Evolutionary conservation across 2,113 vertebrate genomes (phyloP).

Genomic region (Anguilla rostrata): DNA sequence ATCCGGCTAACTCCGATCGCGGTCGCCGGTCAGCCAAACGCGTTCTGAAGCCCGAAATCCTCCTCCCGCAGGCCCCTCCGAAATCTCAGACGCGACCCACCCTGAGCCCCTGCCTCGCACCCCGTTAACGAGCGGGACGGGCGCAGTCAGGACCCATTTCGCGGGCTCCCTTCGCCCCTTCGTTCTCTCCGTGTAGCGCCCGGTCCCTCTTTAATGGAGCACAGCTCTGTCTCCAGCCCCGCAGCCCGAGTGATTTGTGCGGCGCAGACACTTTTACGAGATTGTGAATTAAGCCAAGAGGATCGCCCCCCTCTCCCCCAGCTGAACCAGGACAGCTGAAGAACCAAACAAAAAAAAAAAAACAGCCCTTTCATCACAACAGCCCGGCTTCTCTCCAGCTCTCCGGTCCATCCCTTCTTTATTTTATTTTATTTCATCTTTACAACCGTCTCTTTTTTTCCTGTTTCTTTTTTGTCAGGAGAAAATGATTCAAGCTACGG

Average conservation of each 20-base stretch:
- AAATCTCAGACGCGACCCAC: not conserved
- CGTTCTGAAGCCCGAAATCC: not conserved
- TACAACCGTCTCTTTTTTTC: not conserved
- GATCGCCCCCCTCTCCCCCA: conserved; percentile 16
- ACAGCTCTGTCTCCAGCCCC: not conserved
- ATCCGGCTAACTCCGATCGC: not conserved
- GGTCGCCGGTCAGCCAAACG: not conserved
- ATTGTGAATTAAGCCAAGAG: conserved; percentile 32
- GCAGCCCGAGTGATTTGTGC: conserved; percentile 31
- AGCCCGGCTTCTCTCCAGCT: not conserved
- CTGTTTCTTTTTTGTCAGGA: not conserved
- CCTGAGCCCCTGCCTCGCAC: not conserved
- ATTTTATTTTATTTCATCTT: conserved; percentile 3
- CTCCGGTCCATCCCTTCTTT: not conserved
- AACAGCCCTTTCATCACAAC: conserved; percentile 13
- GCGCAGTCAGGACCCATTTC: not conserved
- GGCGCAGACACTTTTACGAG: conserved; percentile 34
- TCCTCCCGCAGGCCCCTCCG: not conserved
- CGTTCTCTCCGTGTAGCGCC: not conserved
- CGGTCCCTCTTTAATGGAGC: conserved; percentile 22
- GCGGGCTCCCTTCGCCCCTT: not conserved
- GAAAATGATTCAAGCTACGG: conserved; percentile 11
- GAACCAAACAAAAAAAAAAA: not conserved
- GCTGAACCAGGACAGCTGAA: conserved; percentile 12
- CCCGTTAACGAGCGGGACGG: not conserved